phyloP scores from a whole-genome alignment of 2,797 vertebrate genomes.

The Xyrichtys novacula region DNA sequence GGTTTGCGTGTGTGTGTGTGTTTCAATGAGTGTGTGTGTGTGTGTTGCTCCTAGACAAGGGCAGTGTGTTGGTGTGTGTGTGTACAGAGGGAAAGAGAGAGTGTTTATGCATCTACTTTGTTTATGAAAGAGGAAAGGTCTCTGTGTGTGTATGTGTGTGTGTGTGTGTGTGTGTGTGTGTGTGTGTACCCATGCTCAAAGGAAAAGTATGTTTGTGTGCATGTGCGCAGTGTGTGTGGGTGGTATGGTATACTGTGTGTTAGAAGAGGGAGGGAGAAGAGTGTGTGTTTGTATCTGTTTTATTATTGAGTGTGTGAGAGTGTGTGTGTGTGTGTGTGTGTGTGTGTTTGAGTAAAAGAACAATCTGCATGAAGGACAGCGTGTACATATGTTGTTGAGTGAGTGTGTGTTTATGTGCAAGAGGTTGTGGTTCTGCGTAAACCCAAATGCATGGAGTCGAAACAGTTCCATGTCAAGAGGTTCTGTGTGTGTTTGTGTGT shows the following conservation, averaged over 20 bases:
- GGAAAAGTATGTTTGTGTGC: conserved; percentile 67
- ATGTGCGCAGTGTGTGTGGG: conserved; percentile 72
- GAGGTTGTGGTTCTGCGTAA: conserved; percentile 32
- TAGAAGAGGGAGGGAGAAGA: conserved; percentile 42
- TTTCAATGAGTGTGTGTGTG: conserved; percentile 47
- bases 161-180: conserved; percentile 40
- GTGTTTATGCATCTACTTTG: conserved; percentile 87
- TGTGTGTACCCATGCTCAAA: conserved; percentile 51
- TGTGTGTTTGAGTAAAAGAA: conserved; percentile 41
- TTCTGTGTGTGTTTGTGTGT: conserved; percentile 36
- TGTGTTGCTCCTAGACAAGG: conserved; percentile 74
- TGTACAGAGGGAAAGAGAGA: conserved; percentile 76
- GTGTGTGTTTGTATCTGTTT: conserved; percentile 76
- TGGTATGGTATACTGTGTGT: conserved; percentile 81
- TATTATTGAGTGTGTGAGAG: conserved; percentile 68
- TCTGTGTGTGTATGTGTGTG: conserved; percentile 68
- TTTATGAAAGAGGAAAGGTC: conserved; percentile 85
- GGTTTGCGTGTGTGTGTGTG: conserved; percentile 65
- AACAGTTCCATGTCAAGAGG: conserved; percentile 65
- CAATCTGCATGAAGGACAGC: conserved; percentile 64
- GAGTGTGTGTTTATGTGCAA: conserved; percentile 60
- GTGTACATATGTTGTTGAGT: conserved; percentile 64
- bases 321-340: conserved; percentile 46
- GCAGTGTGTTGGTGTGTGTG: conserved; percentile 77
- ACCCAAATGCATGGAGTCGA: conserved; percentile 56